Base-by-base conservation (phyloP, 2,888 invertebrate genomes). In the Chironomus riparius region DNA sequence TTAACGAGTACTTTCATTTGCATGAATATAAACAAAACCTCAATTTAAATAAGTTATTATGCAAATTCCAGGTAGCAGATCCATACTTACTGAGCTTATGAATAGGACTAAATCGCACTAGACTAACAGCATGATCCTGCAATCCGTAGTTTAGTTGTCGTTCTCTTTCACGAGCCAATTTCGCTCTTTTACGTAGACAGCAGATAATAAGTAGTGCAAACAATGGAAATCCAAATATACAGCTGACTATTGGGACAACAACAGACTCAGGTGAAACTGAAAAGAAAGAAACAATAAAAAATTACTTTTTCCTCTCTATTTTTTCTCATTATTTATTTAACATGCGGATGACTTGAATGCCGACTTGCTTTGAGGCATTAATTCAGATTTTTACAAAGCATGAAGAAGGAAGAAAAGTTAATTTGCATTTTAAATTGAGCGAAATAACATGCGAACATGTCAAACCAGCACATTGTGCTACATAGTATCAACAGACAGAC, bases 171-270 rank as follows among this genome's bases (percentile, higher is more conserved):
- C 94, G 85, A 12, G 94, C 94, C 80, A 94, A 82, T 83, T 94
- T 94, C 2, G 94, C 94, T 80, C 94, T 87, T 80, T 92, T 87
- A 77, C 94, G 86, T 78, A 95, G 86, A 82, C 94, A 94, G 85
- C 94, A 95, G 81, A 95, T 94, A 78, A 95, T 91, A 78, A 94
- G 88, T 77, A 95, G 87, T 3, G 94, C 94, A 82, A 95, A 84
- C 78, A 95, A 85, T 56, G 95, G 95, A 81, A 95, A 95, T 77
- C 94, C 94, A 81, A 95, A 88, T 82, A 95, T 95, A 83, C 94
- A 94, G 76, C 94, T 94, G 72, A 94, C 91, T 79, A 94, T 94
- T 65, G 94, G 94, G 79, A 94, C 90, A 75, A 94, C 93, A 79
- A 94, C 92, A 76, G 92, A 93, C 84, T 94, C 94, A 73, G 94